Base-by-base conservation (phyloP, 2,797 vertebrate species). In the Acrossocheilus wenchowensis region DNA sequence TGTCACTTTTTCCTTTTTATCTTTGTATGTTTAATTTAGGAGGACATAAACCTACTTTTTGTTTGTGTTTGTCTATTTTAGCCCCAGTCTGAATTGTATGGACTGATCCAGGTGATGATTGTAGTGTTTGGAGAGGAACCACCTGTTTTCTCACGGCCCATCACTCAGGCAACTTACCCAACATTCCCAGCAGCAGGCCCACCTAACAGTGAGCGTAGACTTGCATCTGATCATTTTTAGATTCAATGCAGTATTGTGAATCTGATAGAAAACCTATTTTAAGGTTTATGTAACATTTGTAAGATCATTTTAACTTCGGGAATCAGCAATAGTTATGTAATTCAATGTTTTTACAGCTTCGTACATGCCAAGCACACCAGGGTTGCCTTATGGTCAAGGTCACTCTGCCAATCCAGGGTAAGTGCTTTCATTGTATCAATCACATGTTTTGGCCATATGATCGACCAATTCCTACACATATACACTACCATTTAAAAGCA, bases 51-150 rank as follows among this genome's bases (percentile, higher is more conserved):
- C 48, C 15, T n/a, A 64, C 6, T 43, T 91, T 64, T 75, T 23
- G 0, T 19, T 57, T 66, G 3, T 68, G 36, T 62, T 77, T 10
- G 14, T 74, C 3, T 41, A 72, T 52, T 68, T 86, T 93, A 99
- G 98, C 98, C 97, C 64, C 96, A 98, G 91, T 99, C 98, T 69
- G 98, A 99, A 92, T 94, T 99, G 90, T 95, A 97, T 71, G 97
- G 97, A 26, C 94, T 99, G 89, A 99, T 99, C 92, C 98, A 99
- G 91, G 97, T 99, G 89, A 98, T 99, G 97, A 97, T 98, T 84
- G 97, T 99, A 80, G 97, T 99, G 84, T 99, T 99, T 94, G 98
- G 97, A 90, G 98, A 99, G 2, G 98, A 99, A 82, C 98, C 98
- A 79, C 98, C 98, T 0, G 98, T 99, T 78, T 99, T 99, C 92